Conservation (phyloP, 2,797 vertebrate genomes). For the Sarcoramphus papa region DNA sequence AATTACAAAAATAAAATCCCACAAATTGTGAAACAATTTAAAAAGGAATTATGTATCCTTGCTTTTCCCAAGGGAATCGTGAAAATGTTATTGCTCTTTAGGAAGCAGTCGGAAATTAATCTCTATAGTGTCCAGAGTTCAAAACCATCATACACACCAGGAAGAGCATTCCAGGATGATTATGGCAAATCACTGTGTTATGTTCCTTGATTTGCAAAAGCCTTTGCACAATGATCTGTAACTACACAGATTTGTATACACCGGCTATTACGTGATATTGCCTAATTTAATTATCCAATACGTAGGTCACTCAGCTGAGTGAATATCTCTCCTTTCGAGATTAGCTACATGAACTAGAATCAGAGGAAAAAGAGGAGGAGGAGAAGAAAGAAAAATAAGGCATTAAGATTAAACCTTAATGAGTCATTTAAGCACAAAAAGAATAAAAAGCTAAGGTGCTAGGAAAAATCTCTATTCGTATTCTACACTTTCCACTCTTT, state of each 20-base stretch:
- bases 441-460: not conserved
- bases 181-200: not conserved
- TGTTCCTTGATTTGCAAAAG: not conserved
- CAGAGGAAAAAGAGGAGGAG: not conserved
- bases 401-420: not conserved
- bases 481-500: not conserved
- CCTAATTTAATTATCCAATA: constrained; percentile 1
- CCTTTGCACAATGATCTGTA: not conserved
- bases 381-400: not conserved
- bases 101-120: not conserved
- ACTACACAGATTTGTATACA: not conserved
- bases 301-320: not conserved
- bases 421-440: not conserved
- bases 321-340: not conserved
- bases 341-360: not conserved
- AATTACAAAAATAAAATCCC: not conserved
- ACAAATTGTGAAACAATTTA: not conserved
- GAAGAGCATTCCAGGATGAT: not conserved
- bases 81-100: not conserved
- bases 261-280: not conserved
- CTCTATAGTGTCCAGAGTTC: not conserved
- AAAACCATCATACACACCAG: not conserved
- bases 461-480: not conserved
- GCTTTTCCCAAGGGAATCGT: not conserved
- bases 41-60: not conserved